These are phyloP conservation scores for Eulithis prunata DNA, from an alignment of 2,888 invertebrate species.

Conservation along the genomic window DNA sequence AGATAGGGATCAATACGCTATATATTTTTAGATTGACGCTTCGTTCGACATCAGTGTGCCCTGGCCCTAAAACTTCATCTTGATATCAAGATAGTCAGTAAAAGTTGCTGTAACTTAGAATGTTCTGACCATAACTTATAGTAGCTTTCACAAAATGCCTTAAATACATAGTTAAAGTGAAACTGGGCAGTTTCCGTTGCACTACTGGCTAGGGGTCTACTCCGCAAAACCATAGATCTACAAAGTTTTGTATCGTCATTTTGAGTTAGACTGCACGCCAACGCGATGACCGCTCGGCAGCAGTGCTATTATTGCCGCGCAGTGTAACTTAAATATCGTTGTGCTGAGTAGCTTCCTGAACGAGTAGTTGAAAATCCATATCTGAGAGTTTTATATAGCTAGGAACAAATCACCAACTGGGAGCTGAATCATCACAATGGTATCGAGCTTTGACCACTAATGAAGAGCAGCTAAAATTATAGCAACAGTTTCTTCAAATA, in stretches of 20 bases:
- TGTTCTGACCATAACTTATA: conserved; percentile 32
- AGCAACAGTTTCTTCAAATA: conserved; percentile 12
- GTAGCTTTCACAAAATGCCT: conserved; percentile 27
- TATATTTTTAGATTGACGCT: no score
- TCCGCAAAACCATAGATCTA: no score
- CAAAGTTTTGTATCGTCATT: no score
- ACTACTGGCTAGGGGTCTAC: conserved; percentile 1
- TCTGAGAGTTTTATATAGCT: conserved; percentile 21
- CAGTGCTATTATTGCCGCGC: no score
- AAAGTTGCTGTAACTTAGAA: conserved; percentile 22
- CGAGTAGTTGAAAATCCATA: conserved; percentile 13
- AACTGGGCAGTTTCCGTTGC: conserved; percentile 15
- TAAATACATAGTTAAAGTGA: conserved; percentile 20
- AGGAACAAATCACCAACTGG: conserved; percentile 38
- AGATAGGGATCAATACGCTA: no score
- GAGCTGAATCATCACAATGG: conserved; percentile 31
- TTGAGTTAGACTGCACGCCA: no score
- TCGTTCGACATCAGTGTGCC: no score
- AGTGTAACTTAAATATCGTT: no score
- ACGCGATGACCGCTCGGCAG: no score
- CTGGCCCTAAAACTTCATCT: conserved; percentile 1
- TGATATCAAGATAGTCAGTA: conserved; percentile 27
- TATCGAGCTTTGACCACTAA: conserved; percentile 27
- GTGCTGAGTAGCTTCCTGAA: conserved; percentile 1
- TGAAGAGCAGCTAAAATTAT: conserved; percentile 16